Base-by-base conservation (phyloP, 23 tunicate genomes). In the Phallusia fumigata region DNA sequence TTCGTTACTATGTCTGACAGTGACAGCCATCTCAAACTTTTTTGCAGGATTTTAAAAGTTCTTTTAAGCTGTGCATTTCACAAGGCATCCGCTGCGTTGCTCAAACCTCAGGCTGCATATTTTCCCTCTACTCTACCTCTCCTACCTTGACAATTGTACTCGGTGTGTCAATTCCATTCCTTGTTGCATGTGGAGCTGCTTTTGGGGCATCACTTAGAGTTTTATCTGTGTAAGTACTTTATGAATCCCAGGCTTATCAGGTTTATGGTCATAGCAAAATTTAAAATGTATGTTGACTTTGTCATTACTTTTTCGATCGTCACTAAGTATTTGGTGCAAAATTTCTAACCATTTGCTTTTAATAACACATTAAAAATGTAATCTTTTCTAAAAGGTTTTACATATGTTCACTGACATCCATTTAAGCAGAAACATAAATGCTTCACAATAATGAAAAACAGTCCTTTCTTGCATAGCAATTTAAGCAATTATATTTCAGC, bases 41-140 rank as follows among this genome's bases (percentile, higher is more conserved):
- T 58, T 58, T 58, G 6, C 80, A 88, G 94, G 98, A 94, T 86
- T 94, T 94, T 79, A 94, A 94, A 77, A 94, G 98, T 78, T 94
- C 98, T 82, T 94, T 94, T 73, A 94, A 94, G 74, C 83, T 94
- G 24, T 94, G 98, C 73, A 52, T 94, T 0, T 94, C 98, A 24
- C 98, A 88, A 86, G 99, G 99, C 15, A 76, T 97, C 36, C 81
- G 86, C 34, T 84, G 97, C 77, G 45, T 75, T n/a, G 86, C 95
- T 0, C 99, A 97, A 83, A 97, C 97, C 0, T 73, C 83, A 34
- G 99, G 99, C 0, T 95, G 97, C 79, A 81, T 97, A 18, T 36
- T 35, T 33, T 77, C 87, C 30, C 82, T 97, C 51, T 97, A 97
- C 64, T 31, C 84, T n/a, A 97, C 88, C 18, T 97, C 99, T 21